Evolutionary conservation across 2,888 invertebrate species (phyloP).

Genomic region (Coelogynopora nodosa): DNA sequence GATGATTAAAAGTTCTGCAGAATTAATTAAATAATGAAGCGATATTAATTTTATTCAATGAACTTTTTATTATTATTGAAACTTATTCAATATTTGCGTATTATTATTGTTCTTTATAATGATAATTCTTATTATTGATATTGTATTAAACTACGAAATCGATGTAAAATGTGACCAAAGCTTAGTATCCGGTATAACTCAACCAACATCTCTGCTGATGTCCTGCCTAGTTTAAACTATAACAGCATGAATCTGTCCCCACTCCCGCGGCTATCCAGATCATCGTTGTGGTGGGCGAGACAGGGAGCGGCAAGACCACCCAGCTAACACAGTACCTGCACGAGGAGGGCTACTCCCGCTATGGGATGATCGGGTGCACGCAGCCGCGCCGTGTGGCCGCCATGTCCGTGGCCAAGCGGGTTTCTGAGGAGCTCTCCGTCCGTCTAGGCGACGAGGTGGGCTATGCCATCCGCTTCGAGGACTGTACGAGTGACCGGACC

Average conservation of each 20-base stretch:
- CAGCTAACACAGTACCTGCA: slow-evolving; percentile 86
- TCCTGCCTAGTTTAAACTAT: background rate
- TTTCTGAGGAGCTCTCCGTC: slow-evolving; percentile 92
- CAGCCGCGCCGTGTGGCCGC: slow-evolving; percentile 93
- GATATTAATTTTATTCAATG: too few species aligned
- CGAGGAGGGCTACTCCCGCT: slow-evolving; percentile 85
- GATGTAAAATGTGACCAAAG: too few species aligned
- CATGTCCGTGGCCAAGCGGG: slow-evolving; percentile 98
- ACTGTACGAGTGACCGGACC: slow-evolving; percentile 79
- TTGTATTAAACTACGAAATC: too few species aligned
- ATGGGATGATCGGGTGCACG: slow-evolving; percentile 93
- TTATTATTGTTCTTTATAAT: too few species aligned
- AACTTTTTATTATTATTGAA: too few species aligned
- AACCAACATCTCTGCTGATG: background rate
- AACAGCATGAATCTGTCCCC: background rate
- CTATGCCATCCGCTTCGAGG: slow-evolving; percentile 98
- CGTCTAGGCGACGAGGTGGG: slow-evolving; percentile 86
- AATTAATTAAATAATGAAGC: too few species aligned
- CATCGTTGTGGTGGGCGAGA: slow-evolving; percentile 88
- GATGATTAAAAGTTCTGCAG: too few species aligned
- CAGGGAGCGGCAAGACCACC: slow-evolving; percentile 94
- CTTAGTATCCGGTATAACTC: too few species aligned
- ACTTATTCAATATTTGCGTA: too few species aligned
- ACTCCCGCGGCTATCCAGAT: slow-evolving; percentile 71
- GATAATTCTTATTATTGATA: too few species aligned